These are phyloP conservation scores for Toxotes jaculatrix DNA, from an alignment of 2,113 vertebrate species.

Conservation along the genomic window DNA sequence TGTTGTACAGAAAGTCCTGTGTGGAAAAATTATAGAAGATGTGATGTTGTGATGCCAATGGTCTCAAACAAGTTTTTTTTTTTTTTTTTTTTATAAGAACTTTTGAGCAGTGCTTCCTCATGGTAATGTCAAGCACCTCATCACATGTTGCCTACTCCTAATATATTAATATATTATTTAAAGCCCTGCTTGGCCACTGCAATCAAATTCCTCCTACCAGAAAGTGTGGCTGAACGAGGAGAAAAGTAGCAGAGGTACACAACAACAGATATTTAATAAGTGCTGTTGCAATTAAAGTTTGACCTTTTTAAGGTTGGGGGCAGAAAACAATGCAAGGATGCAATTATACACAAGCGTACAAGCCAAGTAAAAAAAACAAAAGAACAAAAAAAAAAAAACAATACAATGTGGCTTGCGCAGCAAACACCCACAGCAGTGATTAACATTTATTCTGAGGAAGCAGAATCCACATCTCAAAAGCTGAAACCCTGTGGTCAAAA, in stretches of 20 bases:
- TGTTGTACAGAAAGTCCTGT: background rate
- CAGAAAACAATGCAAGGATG: conserved; percentile 16
- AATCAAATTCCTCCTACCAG: background rate
- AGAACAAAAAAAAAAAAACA: background rate
- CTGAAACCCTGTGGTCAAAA: background rate
- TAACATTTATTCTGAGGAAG: background rate
- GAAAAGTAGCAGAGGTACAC: background rate
- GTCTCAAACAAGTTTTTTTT: background rate
- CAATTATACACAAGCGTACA: conserved; percentile 26
- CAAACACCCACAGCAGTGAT: conserved; percentile 38
- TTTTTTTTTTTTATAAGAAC: background rate
- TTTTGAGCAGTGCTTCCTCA: background rate
- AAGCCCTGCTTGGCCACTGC: background rate
- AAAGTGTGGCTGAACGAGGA: conserved; percentile 14
- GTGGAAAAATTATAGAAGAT: conserved; percentile 21
- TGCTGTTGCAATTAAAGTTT: conserved; percentile 14
- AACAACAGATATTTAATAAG: conserved; percentile 31
- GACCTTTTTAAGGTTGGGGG: background rate
- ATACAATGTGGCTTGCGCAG: conserved; percentile 7
- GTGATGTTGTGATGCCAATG: background rate
- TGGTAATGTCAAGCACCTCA: background rate
- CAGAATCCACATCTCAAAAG: conserved; percentile 30
- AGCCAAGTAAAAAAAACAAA: background rate
- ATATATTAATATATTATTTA: background rate
- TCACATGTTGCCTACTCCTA: background rate